These are phyloP conservation scores for Xenotilapia flavipinnis DNA, from an alignment of 2,113 vertebrate genomes.

Conservation along the genomic window DNA sequence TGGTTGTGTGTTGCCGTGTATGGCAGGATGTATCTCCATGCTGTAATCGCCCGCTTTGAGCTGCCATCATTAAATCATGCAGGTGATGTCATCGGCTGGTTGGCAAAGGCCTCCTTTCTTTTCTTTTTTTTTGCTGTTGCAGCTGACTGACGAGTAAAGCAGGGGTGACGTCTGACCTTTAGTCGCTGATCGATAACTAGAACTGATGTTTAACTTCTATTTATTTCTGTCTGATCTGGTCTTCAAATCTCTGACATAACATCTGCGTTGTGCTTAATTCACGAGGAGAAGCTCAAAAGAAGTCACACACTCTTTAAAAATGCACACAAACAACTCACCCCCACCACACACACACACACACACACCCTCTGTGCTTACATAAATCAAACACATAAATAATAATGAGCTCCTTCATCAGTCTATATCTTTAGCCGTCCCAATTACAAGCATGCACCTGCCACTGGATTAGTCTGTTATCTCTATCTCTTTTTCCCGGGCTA, in stretches of 20 bases:
- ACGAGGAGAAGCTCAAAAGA: neutral
- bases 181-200: neutral
- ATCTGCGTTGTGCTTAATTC: neutral
- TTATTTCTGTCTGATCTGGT: neutral
- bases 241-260: neutral
- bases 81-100: constrained; percentile 38
- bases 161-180: neutral
- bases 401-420: constrained; percentile 45
- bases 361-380: constrained; percentile 12
- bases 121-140: neutral
- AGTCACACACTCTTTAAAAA: constrained; percentile 25
- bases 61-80: constrained; percentile 24
- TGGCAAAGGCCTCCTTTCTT: neutral
- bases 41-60: constrained; percentile 16
- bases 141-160: neutral
- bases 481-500: neutral
- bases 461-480: constrained; percentile 39
- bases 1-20: neutral
- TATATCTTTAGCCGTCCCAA: constrained; percentile 41
- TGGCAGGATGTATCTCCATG: constrained; percentile 18
- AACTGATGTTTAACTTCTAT: neutral
- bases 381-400: constrained; percentile 54
- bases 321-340: constrained; percentile 11
- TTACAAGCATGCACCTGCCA: constrained; percentile 45
- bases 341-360: neutral